phyloP scores from a whole-genome alignment of 2,888 invertebrate genomes.

The Drosophila ochracea region DNA sequence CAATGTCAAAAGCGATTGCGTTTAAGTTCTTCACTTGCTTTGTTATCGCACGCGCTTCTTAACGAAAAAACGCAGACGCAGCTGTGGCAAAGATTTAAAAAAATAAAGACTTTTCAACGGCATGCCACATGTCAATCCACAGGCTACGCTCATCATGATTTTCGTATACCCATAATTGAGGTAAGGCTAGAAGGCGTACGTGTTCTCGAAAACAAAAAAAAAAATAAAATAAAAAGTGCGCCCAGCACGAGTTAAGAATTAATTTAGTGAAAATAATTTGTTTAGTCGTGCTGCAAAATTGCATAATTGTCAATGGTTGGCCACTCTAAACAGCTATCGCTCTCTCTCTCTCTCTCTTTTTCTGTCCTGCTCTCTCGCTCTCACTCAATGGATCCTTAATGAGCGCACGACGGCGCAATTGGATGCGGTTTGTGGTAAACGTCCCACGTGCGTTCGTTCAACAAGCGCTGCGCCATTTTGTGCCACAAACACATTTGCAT shows the following conservation, averaged over 20 bases:
- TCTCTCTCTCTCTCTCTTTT: not conserved
- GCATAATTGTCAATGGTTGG: constrained; percentile 71
- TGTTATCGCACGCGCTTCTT: constrained; percentile 45
- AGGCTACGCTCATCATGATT: constrained; percentile 44
- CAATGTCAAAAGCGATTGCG: constrained; percentile 10
- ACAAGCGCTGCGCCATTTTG: constrained; percentile 71
- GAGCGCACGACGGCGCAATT: constrained; percentile 50
- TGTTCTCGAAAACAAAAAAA: constrained; percentile 19
- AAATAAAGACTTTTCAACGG: constrained; percentile 50
- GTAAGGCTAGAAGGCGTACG: constrained; percentile 42
- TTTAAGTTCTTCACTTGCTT: constrained; percentile 25
- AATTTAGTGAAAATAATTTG: constrained; percentile 83
- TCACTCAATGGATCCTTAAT: constrained; percentile 38
- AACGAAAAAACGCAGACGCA: constrained; percentile 19
- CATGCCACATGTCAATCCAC: constrained; percentile 72
- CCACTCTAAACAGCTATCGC: constrained; percentile 43
- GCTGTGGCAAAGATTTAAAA: constrained; percentile 44
- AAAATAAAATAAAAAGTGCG: constrained; percentile 56
- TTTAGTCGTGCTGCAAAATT: constrained; percentile 79
- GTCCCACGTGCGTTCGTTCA: constrained; percentile 50
- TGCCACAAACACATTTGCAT: constrained; percentile 74
- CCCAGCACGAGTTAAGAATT: constrained; percentile 83
- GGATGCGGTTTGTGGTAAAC: constrained; percentile 27
- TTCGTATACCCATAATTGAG: constrained; percentile 38
- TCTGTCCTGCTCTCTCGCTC: too few relatives aligned